These are phyloP conservation scores for Myotis planiceps DNA, from an alignment of 2,797 vertebrate genomes.

Conservation along the genomic window DNA sequence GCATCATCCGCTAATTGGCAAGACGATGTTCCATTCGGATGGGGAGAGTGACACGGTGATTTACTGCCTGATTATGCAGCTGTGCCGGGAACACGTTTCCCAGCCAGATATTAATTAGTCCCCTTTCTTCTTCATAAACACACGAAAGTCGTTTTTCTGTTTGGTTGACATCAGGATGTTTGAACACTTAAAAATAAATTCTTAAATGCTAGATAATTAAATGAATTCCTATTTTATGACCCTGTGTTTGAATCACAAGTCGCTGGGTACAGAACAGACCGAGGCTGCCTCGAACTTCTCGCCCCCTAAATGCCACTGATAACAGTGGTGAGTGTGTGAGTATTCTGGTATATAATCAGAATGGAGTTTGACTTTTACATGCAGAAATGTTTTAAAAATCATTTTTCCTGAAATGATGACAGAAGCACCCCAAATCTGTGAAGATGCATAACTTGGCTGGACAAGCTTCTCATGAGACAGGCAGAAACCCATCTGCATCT, in stretches of 20 bases:
- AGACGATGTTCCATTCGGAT: conserved; percentile 85
- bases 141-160: conserved; percentile 28
- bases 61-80: conserved; percentile 84
- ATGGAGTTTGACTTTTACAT: background rate
- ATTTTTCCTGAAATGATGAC: background rate
- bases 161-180: conserved; percentile 51
- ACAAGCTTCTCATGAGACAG: conserved; percentile 72
- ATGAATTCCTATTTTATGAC: background rate
- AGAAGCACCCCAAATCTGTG: background rate
- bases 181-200: conserved; percentile 8
- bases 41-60: conserved; percentile 83
- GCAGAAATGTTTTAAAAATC: background rate
- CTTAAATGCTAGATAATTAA: background rate
- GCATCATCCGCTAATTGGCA: conserved; percentile 88
- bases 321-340: background rate
- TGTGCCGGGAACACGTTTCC: conserved; percentile 84
- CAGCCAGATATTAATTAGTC: conserved; percentile 82
- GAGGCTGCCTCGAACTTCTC: background rate
- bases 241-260: background rate
- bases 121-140: conserved; percentile 69
- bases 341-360: no score
- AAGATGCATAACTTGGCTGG: background rate
- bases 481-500: conserved; percentile 70
- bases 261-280: background rate
- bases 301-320: background rate